phyloP scores from a whole-genome alignment of 2,113 vertebrate species.

The Struthio camelus region DNA sequence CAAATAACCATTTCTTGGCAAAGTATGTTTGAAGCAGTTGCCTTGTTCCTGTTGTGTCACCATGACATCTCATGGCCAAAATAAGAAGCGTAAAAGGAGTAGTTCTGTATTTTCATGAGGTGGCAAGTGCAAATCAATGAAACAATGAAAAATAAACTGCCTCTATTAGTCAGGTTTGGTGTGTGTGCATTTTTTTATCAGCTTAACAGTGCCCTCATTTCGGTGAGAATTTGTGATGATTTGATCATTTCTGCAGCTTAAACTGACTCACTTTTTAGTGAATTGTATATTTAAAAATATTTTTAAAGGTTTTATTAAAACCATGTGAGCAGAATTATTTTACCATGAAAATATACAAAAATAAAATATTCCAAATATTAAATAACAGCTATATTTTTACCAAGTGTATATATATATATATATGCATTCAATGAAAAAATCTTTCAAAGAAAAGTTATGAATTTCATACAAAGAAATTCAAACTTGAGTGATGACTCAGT shows the following conservation, averaged over 20 bases:
- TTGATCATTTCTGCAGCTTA: background rate
- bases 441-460: background rate
- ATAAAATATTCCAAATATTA: background rate
- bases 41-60: background rate
- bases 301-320: background rate
- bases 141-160: background rate
- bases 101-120: background rate
- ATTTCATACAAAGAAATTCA: background rate
- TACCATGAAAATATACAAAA: background rate
- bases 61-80: background rate
- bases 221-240: background rate
- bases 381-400: background rate
- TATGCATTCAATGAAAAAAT: background rate
- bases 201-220: background rate
- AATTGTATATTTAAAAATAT: background rate
- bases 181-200: background rate
- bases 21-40: accelerated
- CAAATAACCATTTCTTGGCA: accelerated
- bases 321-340: background rate
- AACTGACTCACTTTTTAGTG: background rate
- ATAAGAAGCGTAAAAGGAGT: background rate
- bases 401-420: background rate
- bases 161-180: background rate
- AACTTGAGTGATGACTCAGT: background rate
- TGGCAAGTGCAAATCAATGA: accelerated